Percentiles rank a stretch among this genome's conserved stretches.
phyloP scores from a whole-genome alignment of 2,797 vertebrate genomes.

The Fistularia tabacaria region DNA sequence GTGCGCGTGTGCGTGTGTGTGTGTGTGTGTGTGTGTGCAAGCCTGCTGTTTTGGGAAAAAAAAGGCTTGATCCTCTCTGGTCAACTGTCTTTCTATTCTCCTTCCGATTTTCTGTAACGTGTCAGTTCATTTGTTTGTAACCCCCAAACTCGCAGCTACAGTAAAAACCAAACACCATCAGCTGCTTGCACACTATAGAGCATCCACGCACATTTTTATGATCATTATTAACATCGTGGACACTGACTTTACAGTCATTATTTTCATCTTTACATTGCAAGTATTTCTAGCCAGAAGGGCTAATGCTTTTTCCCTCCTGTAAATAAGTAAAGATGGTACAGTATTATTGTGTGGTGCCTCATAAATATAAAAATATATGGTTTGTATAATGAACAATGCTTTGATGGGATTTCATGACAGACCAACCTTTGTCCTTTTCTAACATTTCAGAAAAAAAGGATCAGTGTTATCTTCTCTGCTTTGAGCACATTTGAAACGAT shows the following conservation, averaged over 20 bases:
- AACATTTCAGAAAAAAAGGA: conserved; percentile 39
- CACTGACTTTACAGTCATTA: conserved; percentile 9
- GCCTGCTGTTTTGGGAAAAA: conserved; percentile 20
- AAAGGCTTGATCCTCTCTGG: conserved; percentile 24
- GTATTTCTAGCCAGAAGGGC: conserved; percentile 42
- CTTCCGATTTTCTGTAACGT: conserved; percentile 21
- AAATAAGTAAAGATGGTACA: conserved; percentile 50
- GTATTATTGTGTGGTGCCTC: conserved; percentile 51
- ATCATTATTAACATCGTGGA: too few species aligned
- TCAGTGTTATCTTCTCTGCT: conserved; percentile 62
- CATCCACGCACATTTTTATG: not conserved
- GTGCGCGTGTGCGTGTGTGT: conserved; percentile 12
- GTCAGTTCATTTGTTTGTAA: conserved; percentile 14
- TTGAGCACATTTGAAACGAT: conserved; percentile 59
- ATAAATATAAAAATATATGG: conserved; percentile 40
- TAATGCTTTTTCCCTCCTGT: conserved; percentile 49
- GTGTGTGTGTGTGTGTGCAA: conserved; percentile 3
- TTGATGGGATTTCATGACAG: conserved; percentile 40
- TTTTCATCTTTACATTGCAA: conserved; percentile 37
- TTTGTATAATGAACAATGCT: conserved; percentile 56
- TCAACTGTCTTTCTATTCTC: conserved; percentile 37
- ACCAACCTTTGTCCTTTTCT: conserved; percentile 50
- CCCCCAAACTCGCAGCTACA: conserved; percentile 20
- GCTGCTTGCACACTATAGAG: conserved; percentile 13
- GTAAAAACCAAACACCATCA: conserved; percentile 34